phyloP scores from a whole-genome alignment of 2,888 invertebrate genomes.

The Pyrrhosoma nymphula region DNA sequence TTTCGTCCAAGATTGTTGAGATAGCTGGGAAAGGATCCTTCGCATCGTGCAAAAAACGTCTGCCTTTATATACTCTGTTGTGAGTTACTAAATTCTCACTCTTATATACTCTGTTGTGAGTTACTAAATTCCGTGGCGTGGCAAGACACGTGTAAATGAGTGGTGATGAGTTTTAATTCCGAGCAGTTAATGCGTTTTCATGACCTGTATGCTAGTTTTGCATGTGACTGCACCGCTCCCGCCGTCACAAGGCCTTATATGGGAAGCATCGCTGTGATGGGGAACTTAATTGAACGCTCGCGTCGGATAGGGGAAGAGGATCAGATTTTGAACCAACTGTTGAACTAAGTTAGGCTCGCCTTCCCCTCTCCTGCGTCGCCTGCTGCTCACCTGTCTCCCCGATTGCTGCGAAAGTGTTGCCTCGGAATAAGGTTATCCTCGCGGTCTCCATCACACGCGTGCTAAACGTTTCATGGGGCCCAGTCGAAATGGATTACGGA shows the following conservation, averaged over 20 bases:
- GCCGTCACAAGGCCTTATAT: neutral
- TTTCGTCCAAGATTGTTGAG: too few relatives aligned
- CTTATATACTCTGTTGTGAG: too few relatives aligned
- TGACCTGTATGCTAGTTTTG: neutral
- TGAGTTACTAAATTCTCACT: too few relatives aligned
- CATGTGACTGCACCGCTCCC: neutral
- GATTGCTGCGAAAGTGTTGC: neutral
- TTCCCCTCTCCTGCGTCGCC: neutral
- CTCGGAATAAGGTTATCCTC: neutral
- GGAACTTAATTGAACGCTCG: neutral
- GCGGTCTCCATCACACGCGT: neutral
- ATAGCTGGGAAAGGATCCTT: too few relatives aligned
- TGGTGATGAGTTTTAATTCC: too few relatives aligned
- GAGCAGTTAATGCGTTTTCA: too few relatives aligned
- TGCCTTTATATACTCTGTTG: too few relatives aligned
- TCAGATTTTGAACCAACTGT: constrained; percentile 16
- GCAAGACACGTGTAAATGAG: too few relatives aligned
- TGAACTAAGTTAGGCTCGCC: neutral
- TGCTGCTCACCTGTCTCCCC: neutral
- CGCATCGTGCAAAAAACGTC: too few relatives aligned
- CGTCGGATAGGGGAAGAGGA: neutral
- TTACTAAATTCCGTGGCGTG: too few relatives aligned
- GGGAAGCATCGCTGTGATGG: neutral
- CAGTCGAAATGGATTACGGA: too few relatives aligned
- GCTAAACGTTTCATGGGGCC: too few relatives aligned